Base-by-base conservation (phyloP, 2,797 vertebrate genomes). In the Eupleurogrammus muticus region DNA sequence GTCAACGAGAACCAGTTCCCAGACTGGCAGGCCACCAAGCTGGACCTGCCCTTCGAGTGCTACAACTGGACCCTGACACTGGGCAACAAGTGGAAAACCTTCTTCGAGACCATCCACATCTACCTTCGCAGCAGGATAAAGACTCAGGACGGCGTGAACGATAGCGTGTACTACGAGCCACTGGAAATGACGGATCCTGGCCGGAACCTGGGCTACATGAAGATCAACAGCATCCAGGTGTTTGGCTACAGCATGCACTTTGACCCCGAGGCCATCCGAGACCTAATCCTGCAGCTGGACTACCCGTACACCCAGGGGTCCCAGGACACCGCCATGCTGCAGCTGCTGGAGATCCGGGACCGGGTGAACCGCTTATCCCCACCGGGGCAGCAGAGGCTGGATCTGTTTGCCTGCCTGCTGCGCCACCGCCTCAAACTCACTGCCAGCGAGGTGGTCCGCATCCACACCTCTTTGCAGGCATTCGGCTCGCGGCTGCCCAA, bases 241-340 rank as follows among this genome's bases (percentile, higher is more conserved):
- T 99, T 98, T 74, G 97, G 97, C 87, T 99, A 98, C 92, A 98
- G 97, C 94, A 99, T 99, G 97, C 97, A 97, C 91, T 99, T 99
- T 28, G 97, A 99, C 89, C 96, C 97, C 0, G 97, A 99, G 72
- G 97, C 97, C 0, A 99, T 99, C 55, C 95, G 97, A 54, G 97
- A 99, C 86, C 92, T 99, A 89, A 99, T 99, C 77, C 91, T 99
- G 79, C 97, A 99, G 88, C 90, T 99, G 92, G 97, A 99, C 91
- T 98, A 99, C 88, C 97, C 97, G 1, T 98, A 98, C 42, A 98
- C 97, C 67, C 96, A 97, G 92, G 97, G 97, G 64, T 98, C 97
- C 38, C 96, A 98, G 91, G 97, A 98, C 87, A 96, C 96, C 0
- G 97, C 97, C 19, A 95, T 98, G 90, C 93, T 99, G 79, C 97